Evolutionary conservation across 2,113 vertebrate genomes (phyloP).

Genomic region (Jaculus jaculus): DNA sequence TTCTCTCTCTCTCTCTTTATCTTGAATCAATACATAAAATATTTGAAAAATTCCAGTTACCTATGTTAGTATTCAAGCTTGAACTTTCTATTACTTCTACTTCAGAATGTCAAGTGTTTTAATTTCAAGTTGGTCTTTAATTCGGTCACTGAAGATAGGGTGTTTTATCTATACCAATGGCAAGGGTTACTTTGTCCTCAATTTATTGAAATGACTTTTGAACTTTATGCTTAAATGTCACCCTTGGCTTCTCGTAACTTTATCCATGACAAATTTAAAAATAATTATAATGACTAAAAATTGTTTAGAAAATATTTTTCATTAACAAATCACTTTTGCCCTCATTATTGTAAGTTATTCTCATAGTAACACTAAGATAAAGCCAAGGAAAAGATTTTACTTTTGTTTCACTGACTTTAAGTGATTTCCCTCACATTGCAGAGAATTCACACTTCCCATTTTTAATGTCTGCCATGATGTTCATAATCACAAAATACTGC

Average conservation of each 20-base stretch:
- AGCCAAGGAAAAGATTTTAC: neutral
- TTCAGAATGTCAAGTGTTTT: neutral
- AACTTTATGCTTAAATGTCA: neutral
- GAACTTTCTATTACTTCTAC: neutral
- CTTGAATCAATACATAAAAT: too few relatives aligned
- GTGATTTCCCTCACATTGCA: neutral
- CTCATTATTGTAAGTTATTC: neutral
- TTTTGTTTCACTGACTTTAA: neutral
- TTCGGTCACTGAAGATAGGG: neutral
- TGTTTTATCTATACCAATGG: neutral
- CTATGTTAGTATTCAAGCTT: neutral
- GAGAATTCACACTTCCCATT: neutral
- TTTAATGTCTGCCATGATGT: neutral
- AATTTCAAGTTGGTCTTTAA: neutral
- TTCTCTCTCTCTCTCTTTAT: too few relatives aligned
- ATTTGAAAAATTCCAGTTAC: neutral
- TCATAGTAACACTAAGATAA: neutral
- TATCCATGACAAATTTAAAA: neutral
- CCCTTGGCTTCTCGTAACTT: neutral
- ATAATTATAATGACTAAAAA: neutral
- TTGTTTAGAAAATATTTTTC: neutral
- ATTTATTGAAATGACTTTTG: neutral
- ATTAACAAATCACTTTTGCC: neutral
- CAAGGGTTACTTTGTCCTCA: neutral
- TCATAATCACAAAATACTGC: neutral